Conservation (phyloP, 2,113 vertebrate genomes). For the Tonatia bakeri region DNA sequence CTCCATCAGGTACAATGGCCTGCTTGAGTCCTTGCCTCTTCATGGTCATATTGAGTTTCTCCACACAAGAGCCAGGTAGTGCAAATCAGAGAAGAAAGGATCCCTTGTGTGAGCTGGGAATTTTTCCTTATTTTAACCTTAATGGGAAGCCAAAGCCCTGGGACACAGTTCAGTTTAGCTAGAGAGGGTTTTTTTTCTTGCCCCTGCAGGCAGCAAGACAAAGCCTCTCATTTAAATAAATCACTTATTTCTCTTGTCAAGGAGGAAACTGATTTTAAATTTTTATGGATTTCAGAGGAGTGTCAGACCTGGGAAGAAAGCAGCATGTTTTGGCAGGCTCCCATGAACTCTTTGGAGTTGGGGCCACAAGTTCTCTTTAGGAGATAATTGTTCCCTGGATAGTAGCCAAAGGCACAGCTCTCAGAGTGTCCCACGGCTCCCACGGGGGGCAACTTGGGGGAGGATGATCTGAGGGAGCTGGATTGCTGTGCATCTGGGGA, state of each 20-base stretch:
- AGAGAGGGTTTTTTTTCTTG: background rate
- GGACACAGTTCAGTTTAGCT: background rate
- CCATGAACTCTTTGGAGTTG: background rate
- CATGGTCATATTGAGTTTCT: background rate
- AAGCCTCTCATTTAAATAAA: background rate
- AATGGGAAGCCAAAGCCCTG: background rate
- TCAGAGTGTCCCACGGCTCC: background rate
- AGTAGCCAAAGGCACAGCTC: background rate
- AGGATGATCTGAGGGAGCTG: background rate
- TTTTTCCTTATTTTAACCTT: background rate
- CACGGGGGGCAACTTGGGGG: background rate
- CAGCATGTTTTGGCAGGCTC: background rate
- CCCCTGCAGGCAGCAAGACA: background rate
- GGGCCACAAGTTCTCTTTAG: background rate
- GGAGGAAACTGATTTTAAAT: background rate
- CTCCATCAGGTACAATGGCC: background rate
- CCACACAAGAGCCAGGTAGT: background rate
- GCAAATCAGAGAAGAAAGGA: conserved; percentile 12
- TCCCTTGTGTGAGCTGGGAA: background rate
- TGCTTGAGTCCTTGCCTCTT: background rate
- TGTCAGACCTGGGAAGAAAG: background rate
- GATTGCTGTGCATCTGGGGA: background rate
- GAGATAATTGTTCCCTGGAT: background rate
- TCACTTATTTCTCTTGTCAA: background rate
- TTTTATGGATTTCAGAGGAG: background rate